These are phyloP conservation scores for Perithous albicinctus DNA, from an alignment of 2,888 invertebrate species.

Conservation along the genomic window DNA sequence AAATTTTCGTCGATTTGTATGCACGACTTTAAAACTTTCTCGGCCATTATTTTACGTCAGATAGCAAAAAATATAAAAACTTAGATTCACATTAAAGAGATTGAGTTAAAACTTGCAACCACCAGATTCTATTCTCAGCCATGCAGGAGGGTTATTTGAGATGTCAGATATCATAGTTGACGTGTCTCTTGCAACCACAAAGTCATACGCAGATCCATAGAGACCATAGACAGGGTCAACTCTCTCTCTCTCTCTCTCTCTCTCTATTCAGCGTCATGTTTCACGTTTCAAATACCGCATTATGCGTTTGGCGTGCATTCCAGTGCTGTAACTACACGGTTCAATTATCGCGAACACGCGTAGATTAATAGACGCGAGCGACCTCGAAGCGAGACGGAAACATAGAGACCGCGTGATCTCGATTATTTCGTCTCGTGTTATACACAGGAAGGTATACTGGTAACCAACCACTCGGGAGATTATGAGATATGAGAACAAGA, in stretches of 20 bases:
- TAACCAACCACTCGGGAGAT: background rate
- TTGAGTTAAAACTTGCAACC: background rate
- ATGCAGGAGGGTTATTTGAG: background rate
- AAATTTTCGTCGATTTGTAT: too few species aligned
- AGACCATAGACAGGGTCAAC: background rate
- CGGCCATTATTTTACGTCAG: too few species aligned
- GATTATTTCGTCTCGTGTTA: constrained; percentile 49
- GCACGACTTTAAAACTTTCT: too few species aligned
- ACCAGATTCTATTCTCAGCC: background rate
- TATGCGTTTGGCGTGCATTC: constrained; percentile 48
- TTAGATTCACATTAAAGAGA: too few species aligned
- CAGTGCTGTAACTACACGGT: constrained; percentile 21
- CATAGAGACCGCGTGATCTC: constrained; percentile 37
- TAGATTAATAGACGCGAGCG: constrained; percentile 46
- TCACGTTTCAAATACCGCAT: constrained; percentile 43
- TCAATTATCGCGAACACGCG: constrained; percentile 59
- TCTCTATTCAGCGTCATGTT: constrained; percentile 20
- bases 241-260: too few species aligned
- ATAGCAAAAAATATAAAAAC: too few species aligned
- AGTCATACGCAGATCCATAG: background rate
- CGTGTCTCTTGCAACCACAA: background rate
- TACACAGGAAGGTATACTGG: background rate
- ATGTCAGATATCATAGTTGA: background rate
- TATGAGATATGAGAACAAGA: constrained; percentile 52
- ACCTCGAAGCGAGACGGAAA: constrained; percentile 3